Base-by-base conservation (phyloP, 1,140 invertebrate genomes). In the Drosophila miranda region DNA sequence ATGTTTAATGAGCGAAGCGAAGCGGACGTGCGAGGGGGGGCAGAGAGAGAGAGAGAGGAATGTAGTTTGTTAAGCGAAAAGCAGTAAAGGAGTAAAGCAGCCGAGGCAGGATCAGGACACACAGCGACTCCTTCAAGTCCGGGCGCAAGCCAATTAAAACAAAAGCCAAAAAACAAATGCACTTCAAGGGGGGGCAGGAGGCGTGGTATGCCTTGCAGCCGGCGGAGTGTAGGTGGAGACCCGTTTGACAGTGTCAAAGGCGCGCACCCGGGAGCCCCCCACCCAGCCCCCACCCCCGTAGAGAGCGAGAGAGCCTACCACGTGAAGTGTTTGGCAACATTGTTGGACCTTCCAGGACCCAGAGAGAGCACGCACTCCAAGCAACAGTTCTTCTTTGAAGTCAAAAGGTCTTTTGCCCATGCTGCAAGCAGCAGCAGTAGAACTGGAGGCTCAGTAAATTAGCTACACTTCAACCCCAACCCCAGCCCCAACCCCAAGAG, bases 161-260 rank as follows among this genome's bases (percentile, higher is more conserved):
- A 86, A 86, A 86, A 87, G 81, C 81, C 81, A 81, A 86, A 86
- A 84, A 86, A 86, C 81, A 86, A 86, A 86, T 87, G 81, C 78
- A 87, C 81, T 86, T 70, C 64, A 86, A 70, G 62, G 19, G 19
- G 45, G 59, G 23, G 16, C 41, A 44, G 56, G 42, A n/a, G 52
- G 60, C 38, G 28, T 58, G 50, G 46, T 30, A 30, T 30, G 30
- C 30, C 30, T 30, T 30, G 30, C 34, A 54, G 46, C 41, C 34
- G 66, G 28, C 49, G 50, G 23, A 26, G 23, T 26, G 23, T 26
- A 5, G 23, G 23, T 26, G 23, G 30, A 43, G 69, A 51, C 68
- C 67, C 64, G 79, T 78, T 82, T 75, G 61, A 78, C 79, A 83
- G 66, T 83, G 81, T 87, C 82, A 86, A 86, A 86, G 81, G 82